Evolutionary conservation across 2,113 vertebrate genomes (phyloP).

Genomic region (Physeter macrocephalus): DNA sequence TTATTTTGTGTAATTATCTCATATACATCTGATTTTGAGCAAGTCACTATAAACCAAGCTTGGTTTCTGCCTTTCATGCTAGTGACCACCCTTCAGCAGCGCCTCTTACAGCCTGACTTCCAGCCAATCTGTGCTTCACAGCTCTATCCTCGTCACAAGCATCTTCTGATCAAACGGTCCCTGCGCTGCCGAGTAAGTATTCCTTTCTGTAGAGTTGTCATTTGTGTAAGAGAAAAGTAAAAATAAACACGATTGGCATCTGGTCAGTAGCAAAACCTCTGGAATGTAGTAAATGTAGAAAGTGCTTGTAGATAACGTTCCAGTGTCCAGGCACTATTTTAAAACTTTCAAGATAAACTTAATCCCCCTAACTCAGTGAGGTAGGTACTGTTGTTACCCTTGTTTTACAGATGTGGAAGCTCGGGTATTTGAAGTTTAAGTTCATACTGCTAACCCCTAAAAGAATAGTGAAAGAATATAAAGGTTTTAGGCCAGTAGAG

Average conservation of each 20-base stretch:
- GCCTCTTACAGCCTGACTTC: slow-evolving; percentile 96
- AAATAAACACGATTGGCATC: neutral
- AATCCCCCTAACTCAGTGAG: neutral
- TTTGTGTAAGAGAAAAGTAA: neutral
- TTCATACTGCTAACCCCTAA: neutral
- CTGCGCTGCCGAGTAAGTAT: slow-evolving; percentile 93
- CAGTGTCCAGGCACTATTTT: neutral
- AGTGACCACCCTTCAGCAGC: slow-evolving; percentile 97
- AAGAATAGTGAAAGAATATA: neutral
- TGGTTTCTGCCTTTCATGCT: slow-evolving; percentile 23
- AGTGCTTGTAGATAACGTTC: neutral
- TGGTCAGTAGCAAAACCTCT: neutral
- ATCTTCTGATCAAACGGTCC: slow-evolving; percentile 97
- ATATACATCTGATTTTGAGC: neutral
- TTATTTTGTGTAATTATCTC: neutral
- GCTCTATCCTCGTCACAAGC: slow-evolving; percentile 97
- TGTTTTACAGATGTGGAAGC: neutral
- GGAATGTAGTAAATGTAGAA: neutral
- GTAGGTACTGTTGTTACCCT: neutral
- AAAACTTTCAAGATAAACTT: neutral
- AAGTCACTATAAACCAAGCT: neutral
- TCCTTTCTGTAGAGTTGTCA: neutral
- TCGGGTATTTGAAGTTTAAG: neutral
- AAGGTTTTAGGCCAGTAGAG: neutral
- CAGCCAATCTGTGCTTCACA: slow-evolving; percentile 95